Conservation (phyloP, 2,113 vertebrate genomes). For the Chloropsis hardwickii region DNA sequence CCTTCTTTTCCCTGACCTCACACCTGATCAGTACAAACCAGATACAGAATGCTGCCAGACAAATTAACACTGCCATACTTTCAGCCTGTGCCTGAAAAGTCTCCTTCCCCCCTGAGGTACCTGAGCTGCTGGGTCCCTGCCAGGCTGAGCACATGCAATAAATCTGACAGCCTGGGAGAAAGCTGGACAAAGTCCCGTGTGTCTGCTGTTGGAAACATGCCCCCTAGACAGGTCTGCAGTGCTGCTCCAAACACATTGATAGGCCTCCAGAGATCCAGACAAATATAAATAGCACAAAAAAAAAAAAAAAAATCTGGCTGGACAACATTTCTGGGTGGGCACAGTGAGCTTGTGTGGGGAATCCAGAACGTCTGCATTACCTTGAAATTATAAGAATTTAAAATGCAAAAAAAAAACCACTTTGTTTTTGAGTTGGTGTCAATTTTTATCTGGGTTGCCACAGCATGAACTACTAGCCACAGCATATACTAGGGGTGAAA, state of each 20-base stretch:
- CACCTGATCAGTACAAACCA: not conserved
- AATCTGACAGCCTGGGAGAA: not conserved
- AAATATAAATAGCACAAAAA: not conserved
- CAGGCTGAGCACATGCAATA: not conserved
- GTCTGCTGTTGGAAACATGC: not conserved
- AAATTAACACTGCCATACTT: not conserved
- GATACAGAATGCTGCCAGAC: not conserved
- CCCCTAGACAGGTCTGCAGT: not conserved
- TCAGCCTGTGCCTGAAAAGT: not conserved
- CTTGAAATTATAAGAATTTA: not conserved
- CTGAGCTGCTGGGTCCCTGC: not conserved
- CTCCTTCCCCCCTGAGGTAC: not conserved
- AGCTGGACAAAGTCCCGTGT: not conserved
- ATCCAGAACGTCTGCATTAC: not conserved
- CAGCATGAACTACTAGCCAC: not conserved
- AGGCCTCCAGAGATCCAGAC: not conserved
- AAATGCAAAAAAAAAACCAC: not conserved
- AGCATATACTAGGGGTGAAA: not conserved
- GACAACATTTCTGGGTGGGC: not conserved
- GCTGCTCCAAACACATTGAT: not conserved
- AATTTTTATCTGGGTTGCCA: not conserved
- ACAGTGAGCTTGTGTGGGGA: not conserved
- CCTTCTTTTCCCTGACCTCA: not conserved
- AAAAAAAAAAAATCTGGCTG: not conserved
- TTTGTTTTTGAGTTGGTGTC: not conserved